phyloP scores from a whole-genome alignment of 2,888 invertebrate species.

The Oegoconia quadripuncta region DNA sequence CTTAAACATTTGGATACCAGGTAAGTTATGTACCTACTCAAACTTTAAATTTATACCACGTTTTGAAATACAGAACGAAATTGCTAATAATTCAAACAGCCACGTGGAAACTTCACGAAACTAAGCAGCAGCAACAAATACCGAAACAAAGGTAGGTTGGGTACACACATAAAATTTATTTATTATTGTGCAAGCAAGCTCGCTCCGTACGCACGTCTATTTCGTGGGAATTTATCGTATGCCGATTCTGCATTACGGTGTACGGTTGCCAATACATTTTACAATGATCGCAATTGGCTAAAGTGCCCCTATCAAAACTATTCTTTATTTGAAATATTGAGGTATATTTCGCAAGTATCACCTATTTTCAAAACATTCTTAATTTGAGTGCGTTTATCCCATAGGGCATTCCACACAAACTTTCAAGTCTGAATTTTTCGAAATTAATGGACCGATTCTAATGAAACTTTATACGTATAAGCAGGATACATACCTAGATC shows the following conservation, averaged over 20 bases:
- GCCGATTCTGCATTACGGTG: conserved; percentile 59
- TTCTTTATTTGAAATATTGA: no score
- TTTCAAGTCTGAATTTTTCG: no score
- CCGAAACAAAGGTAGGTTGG: conserved; percentile 6
- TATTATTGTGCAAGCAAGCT: conserved; percentile 61
- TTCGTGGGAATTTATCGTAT: conserved; percentile 65
- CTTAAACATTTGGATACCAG: no score
- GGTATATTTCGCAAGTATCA: no score
- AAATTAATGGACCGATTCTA: no score
- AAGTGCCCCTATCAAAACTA: no score
- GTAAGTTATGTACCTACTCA: not conserved
- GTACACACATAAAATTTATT: conserved; percentile 61
- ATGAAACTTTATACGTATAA: not conserved
- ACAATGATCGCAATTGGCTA: conserved; percentile 6
- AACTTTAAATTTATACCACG: not conserved
- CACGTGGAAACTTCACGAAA: not conserved
- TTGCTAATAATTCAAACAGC: not conserved
- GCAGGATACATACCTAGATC: no score
- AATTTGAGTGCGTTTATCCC: no score
- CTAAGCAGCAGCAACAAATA: conserved; percentile 1
- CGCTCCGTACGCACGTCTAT: conserved; percentile 66
- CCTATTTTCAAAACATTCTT: no score
- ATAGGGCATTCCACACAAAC: no score
- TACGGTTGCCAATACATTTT: conserved; percentile 41
- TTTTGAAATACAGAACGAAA: not conserved